Base-by-base conservation (phyloP, 2,888 invertebrate genomes). In the Parelbella ahira region DNA sequence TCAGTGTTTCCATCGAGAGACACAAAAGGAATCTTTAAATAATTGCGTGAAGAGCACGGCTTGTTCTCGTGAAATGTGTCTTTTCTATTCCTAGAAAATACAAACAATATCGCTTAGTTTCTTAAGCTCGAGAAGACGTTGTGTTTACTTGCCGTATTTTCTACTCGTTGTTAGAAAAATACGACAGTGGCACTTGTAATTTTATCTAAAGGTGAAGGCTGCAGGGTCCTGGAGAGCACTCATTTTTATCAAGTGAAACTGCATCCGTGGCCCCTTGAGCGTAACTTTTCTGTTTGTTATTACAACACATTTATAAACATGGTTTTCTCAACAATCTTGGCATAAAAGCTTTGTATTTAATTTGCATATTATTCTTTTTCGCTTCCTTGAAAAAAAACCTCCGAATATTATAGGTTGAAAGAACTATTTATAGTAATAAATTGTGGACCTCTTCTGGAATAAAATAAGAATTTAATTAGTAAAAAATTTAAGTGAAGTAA, bases 21-120 rank as follows among this genome's bases (percentile, higher is more conserved):
- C 4, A 4, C 15, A 15, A 15, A 15, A 4, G 3, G 3, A 15
- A 15, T 15, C 6, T 15, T 13, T 28, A n/a, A 3, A 7, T 13
- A 28, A 13, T 15, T 28, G 28, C 6, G 3, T 28, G 8, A 15
- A 10, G 1, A 28, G 15, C 12, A 13, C 10, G 8, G 5, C 4
- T 15, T 28, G 15, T 28, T 13, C 8, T 15, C 25, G 36, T 36
- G 18, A 25, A 36, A 25, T 18, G 18, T 34, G 21, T 23, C 36
- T 25, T 25, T 38, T 12, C 4, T 10, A 30, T 18, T 38, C 19
- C 3, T 19, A 30, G 19, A 25, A 34, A 24, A 39, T 32, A 32
- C 39, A 33, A 32, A 37, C 13, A 37, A 37, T 29, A 30, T 39
- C 24, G 30, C 19, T 39, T 30, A 32, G 39, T 20, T 39, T 18